Evolutionary conservation across 2,113 vertebrate genomes (phyloP), one percentile per base, ranked within the genome.

Genomic region (Caracal caracal): DNA sequence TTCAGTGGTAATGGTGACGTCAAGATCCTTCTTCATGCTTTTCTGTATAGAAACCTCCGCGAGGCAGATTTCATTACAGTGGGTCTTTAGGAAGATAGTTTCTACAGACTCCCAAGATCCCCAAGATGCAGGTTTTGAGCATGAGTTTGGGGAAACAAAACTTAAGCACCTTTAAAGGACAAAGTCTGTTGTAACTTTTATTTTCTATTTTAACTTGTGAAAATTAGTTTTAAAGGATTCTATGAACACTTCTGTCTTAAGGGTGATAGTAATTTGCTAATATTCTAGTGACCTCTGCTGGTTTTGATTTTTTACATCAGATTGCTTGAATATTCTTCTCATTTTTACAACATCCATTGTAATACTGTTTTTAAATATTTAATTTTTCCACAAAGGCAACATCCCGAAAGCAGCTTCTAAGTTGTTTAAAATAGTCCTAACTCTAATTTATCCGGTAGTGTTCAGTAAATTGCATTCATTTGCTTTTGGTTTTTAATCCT

Each of bases 361-460:
- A n/a, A 61, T 53, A 24, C 35, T 80, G 51, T 28, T 76, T 84
- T 95, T 26, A 96, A 78, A 26, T 87, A 43, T 66, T 92, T 92
- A 51, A n/a, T 65, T 91, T 86, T 88, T 66, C 71, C 37, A 79
- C 63, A 95, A 82, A 59, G 37, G 37, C 26, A 82, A 15, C 40
- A 30, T 66, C 16, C 51, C 76, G 10, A 87, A 88, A 93, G 73
- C 16, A 71, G 47, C n/a, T 63, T 28, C 12, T 65, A 35, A 49
- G 40, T 95, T 82, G n/a, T 88, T 82, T 95, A 76, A 92, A 91
- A 59, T n/a, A 68, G 24, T n/a, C 49, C 65, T 76, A 37, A 71
- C 56, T 53, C 1, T 93, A 35, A 65, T 51, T 56, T 71, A 88
- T 40, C 86, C 5, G 19, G 0, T 51, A 73, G 73, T 81, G 90